Evolutionary conservation across 2,113 vertebrate genomes (phyloP).

Genomic region (Daboia siamensis): DNA sequence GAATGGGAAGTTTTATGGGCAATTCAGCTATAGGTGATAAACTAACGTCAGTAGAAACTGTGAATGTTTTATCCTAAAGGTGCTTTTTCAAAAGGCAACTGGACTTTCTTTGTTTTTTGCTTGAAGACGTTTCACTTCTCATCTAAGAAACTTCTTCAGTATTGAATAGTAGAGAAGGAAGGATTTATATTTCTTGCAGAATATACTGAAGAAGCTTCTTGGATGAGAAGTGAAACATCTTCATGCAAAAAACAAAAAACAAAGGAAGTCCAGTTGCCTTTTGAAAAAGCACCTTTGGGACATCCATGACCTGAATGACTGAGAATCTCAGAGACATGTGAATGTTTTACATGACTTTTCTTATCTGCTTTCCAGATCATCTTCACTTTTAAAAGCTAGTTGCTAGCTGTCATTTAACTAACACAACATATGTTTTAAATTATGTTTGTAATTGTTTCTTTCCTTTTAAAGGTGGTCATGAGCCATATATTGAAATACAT

Average conservation of each 20-base stretch:
- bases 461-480: constrained; percentile 71
- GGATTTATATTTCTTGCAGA: neutral
- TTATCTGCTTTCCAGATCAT: neutral
- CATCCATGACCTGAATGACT: neutral
- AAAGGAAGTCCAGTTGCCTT: neutral
- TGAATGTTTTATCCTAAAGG: neutral
- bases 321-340: neutral
- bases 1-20: neutral
- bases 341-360: neutral
- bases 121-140: neutral
- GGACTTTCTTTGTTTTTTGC: neutral
- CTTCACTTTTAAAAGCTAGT: neutral
- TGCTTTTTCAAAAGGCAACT: neutral
- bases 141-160: neutral
- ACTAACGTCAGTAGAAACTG: neutral
- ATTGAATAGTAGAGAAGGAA: neutral
- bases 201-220: neutral
- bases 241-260: neutral
- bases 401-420: neutral
- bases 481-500: constrained; percentile 86
- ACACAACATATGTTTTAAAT: neutral
- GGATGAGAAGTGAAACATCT: neutral
- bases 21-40: neutral
- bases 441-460: neutral
- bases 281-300: neutral